Conservation (phyloP, 2,888 invertebrate genomes). For the Nematopogon swammerdamellus region DNA sequence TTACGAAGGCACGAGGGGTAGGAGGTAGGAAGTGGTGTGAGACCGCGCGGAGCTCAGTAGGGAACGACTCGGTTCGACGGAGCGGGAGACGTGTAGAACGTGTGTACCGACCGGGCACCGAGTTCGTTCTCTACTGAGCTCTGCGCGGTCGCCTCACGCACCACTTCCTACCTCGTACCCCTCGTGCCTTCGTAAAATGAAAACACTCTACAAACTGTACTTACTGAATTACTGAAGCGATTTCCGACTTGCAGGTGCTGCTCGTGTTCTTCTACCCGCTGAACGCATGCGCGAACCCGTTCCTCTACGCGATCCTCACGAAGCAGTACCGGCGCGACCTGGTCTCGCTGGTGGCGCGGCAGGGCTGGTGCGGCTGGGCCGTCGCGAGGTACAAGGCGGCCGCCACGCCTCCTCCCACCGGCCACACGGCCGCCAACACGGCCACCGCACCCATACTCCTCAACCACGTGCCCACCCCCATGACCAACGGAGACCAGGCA, state of each 20-base stretch:
- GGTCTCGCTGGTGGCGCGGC: conserved; percentile 63
- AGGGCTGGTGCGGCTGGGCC: conserved; percentile 41
- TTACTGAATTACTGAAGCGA: no score
- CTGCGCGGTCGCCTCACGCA: no score
- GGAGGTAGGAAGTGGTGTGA: no score
- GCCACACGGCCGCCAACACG: conserved; percentile 37
- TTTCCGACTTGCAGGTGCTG: conserved; percentile 49
- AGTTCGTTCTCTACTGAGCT: no score
- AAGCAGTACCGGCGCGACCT: conserved; percentile 81
- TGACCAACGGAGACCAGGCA: not conserved
- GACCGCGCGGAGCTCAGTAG: no score
- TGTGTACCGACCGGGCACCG: no score
- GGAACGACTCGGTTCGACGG: no score
- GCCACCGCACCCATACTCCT: conserved; percentile 32
- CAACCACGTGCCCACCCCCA: conserved; percentile 19
- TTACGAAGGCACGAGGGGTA: no score
- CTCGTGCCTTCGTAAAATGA: no score
- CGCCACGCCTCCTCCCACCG: conserved; percentile 41
- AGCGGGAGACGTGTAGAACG: no score
- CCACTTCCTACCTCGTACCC: no score
- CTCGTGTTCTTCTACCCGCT: conserved; percentile 89
- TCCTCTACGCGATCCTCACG: conserved; percentile 87
- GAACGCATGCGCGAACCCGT: conserved; percentile 91
- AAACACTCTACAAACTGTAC: no score
- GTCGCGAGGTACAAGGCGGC: conserved; percentile 37